A percentile compares a stretch with the other conserved stretches of the same genome.
Conservation (phyloP, 2,113 vertebrate species). For the Oncorhynchus gorbuscha region DNA sequence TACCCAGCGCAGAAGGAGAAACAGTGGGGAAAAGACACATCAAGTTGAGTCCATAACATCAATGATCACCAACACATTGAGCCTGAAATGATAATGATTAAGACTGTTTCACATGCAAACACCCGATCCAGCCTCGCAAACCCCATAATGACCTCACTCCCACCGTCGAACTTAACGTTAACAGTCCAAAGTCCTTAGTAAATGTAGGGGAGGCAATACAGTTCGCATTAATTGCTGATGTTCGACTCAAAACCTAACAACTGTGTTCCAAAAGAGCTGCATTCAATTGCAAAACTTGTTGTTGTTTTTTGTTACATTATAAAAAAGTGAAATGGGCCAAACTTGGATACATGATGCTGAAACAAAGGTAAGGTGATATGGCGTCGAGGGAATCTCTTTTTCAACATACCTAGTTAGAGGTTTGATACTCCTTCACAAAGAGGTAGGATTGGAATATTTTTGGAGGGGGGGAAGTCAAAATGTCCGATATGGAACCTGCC, state of each 20-base stretch:
- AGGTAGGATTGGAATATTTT: background rate
- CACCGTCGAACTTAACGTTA: background rate
- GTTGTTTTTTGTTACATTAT: no score
- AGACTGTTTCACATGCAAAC: background rate
- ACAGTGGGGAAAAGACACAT: no score
- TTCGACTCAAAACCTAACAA: no score
- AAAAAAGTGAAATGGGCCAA: no score
- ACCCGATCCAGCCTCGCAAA: background rate
- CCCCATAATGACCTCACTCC: background rate
- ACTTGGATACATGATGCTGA: no score
- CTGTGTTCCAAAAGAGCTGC: no score
- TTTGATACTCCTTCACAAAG: background rate
- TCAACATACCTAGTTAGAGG: background rate
- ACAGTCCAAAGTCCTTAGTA: conserved; percentile 1
- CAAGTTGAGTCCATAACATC: no score
- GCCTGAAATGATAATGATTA: background rate
- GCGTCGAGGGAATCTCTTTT: background rate
- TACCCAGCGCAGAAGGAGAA: no score
- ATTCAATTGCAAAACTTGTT: no score
- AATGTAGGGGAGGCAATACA: background rate
- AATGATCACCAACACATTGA: no score
- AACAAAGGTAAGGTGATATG: background rate
- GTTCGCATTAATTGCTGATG: background rate
- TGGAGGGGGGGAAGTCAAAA: background rate
- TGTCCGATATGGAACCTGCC: background rate